phyloP scores from a whole-genome alignment of 2,113 vertebrate genomes.

The Taurulus bubalis region DNA sequence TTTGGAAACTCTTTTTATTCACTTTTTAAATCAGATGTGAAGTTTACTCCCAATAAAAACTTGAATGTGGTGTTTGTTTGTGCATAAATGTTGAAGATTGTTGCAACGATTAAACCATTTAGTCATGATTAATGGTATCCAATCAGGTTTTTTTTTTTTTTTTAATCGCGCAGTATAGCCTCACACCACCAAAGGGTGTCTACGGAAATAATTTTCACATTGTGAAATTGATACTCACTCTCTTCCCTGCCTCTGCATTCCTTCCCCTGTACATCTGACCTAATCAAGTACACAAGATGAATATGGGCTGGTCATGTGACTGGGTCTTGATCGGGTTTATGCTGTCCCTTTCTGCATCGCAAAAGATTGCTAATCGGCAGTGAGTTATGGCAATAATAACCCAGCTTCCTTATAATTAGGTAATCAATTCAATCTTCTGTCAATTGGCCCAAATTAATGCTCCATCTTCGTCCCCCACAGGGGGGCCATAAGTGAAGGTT shows the following conservation, averaged over 20 bases:
- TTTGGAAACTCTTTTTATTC: background rate
- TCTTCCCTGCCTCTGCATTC: constrained; percentile 45
- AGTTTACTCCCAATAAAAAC: constrained; percentile 16
- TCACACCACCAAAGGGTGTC: constrained; percentile 66
- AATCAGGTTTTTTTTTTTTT: constrained; percentile 53
- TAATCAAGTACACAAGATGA: constrained; percentile 76
- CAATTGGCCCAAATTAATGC: constrained; percentile 79
- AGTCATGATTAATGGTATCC: constrained; percentile 70
- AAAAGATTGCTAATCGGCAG: constrained; percentile 77
- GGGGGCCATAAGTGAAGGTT: constrained; percentile 80
- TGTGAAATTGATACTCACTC: constrained; percentile 74
- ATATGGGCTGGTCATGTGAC: constrained; percentile 72
- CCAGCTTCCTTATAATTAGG: constrained; percentile 82
- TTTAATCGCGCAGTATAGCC: constrained; percentile 27
- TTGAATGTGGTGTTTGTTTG: constrained; percentile 32
- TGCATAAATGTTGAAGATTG: constrained; percentile 25
- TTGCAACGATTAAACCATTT: constrained; percentile 42
- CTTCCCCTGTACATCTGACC: constrained; percentile 68
- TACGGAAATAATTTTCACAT: constrained; percentile 77
- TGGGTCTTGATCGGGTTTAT: constrained; percentile 75
- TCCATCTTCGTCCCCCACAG: constrained; percentile 67
- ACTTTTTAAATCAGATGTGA: background rate
- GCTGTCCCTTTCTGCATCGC: constrained; percentile 65
- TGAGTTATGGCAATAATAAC: constrained; percentile 87
- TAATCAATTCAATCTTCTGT: constrained; percentile 85